These are phyloP conservation scores for Andrena chrysosceles DNA, from an alignment of 2,888 invertebrate species.

Conservation along the genomic window DNA sequence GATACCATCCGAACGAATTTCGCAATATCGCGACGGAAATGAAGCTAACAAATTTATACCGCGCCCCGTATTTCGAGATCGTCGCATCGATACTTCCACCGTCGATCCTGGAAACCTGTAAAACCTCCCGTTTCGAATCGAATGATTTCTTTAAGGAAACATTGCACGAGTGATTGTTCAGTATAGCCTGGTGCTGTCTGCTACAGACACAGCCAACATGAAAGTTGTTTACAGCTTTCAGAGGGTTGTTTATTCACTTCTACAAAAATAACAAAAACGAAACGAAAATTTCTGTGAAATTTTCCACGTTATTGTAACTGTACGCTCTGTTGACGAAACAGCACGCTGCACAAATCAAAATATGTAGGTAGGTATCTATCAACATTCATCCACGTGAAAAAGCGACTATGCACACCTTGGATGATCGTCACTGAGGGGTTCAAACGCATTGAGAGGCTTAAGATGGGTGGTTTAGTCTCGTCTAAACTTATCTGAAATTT, in stretches of 20 bases:
- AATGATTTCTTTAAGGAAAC: background rate
- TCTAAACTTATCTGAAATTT: too few relatives aligned
- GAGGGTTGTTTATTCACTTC: background rate
- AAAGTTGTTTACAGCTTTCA: conserved; percentile 26
- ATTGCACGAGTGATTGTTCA: background rate
- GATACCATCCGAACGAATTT: conserved; percentile 9
- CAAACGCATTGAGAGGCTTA: too few relatives aligned
- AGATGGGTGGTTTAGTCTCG: too few relatives aligned
- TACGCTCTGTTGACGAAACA: background rate
- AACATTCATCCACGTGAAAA: too few relatives aligned
- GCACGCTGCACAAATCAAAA: background rate
- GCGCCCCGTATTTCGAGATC: background rate
- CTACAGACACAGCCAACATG: background rate
- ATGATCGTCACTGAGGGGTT: too few relatives aligned
- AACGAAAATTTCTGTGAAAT: background rate
- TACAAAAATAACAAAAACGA: background rate
- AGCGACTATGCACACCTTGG: too few relatives aligned
- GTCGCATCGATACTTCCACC: background rate
- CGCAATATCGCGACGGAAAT: background rate
- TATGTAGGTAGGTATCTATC: too few relatives aligned
- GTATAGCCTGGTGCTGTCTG: background rate
- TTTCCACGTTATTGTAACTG: background rate
- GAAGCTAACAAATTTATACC: conserved; percentile 22
- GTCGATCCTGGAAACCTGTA: background rate
- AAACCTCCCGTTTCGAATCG: background rate